A percentile compares a stretch with the other conserved stretches of the same genome.
These are phyloP conservation scores for Psophia crepitans DNA, from an alignment of 2,113 vertebrate species.

Conservation along the genomic window DNA sequence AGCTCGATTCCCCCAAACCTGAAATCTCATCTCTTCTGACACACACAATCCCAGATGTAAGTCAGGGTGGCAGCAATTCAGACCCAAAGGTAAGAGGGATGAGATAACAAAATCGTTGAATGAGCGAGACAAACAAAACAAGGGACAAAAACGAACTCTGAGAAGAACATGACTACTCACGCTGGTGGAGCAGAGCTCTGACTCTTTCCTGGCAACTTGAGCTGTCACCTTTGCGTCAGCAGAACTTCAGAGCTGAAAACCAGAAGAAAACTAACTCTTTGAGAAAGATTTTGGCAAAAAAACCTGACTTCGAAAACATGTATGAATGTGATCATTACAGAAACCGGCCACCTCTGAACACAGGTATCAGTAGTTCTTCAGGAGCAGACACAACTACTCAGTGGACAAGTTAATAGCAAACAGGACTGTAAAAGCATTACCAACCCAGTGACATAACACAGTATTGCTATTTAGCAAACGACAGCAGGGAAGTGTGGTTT, in stretches of 20 bases:
- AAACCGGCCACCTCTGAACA: not conserved
- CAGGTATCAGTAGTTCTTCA: not conserved
- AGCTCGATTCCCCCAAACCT: not conserved
- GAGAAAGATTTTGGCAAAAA: not conserved
- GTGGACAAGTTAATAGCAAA: not conserved
- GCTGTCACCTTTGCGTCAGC: not conserved
- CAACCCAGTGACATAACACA: not conserved
- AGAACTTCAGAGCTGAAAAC: constrained; percentile 15
- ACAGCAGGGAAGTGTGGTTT: not conserved
- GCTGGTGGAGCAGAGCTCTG: not conserved
- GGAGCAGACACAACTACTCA: not conserved
- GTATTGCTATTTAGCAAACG: not conserved
- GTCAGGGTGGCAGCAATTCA: not conserved
- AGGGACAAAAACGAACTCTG: not conserved
- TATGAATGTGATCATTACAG: not conserved
- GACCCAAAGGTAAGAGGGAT: not conserved
- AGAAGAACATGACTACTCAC: not conserved
- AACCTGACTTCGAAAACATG: not conserved
- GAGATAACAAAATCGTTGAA: not conserved
- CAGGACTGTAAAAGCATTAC: not conserved
- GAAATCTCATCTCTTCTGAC: not conserved
- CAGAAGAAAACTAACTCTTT: not conserved
- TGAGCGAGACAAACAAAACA: not conserved
- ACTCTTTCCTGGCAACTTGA: not conserved
- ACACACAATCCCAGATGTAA: not conserved